phyloP scores from a whole-genome alignment of 2,797 vertebrate genomes.

The Bryconaethiops microstoma region DNA sequence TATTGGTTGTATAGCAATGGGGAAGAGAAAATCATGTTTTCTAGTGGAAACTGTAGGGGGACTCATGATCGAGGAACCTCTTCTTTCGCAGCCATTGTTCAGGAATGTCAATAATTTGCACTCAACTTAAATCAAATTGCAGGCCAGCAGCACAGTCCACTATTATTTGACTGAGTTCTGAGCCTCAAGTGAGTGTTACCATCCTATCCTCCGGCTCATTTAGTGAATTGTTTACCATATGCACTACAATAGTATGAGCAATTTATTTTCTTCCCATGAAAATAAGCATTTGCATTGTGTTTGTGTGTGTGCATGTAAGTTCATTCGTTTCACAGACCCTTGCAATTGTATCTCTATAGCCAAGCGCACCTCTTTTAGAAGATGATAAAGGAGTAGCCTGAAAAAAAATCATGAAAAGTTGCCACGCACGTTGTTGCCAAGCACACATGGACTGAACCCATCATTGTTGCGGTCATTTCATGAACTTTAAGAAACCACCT shows the following conservation, averaged over 20 bases:
- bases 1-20: slow-evolving; percentile 60
- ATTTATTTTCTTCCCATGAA: slow-evolving; percentile 58
- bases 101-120: slow-evolving; percentile 60
- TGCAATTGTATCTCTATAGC: slow-evolving; percentile 44
- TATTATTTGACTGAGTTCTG: not conserved
- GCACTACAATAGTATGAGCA: slow-evolving; percentile 60
- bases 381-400: no score
- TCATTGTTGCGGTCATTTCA: no score
- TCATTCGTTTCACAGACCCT: slow-evolving; percentile 35
- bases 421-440: no score
- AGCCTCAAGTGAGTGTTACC: slow-evolving; percentile 15
- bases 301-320: not conserved
- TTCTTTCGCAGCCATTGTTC: slow-evolving; percentile 55
- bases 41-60: slow-evolving; percentile 47
- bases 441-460: no score
- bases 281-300: slow-evolving; percentile 3
- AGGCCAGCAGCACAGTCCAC: slow-evolving; percentile 22
- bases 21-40: slow-evolving; percentile 59
- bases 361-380: slow-evolving; percentile 29
- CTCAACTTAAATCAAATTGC: slow-evolving; percentile 59
- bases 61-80: slow-evolving; percentile 50
- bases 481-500: no score
- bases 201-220: slow-evolving; percentile 50
- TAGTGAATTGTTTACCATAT: slow-evolving; percentile 56
- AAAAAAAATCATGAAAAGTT: no score